Conservation (phyloP, 2,797 vertebrate species). For the Paramormyrops hopkinsi region DNA sequence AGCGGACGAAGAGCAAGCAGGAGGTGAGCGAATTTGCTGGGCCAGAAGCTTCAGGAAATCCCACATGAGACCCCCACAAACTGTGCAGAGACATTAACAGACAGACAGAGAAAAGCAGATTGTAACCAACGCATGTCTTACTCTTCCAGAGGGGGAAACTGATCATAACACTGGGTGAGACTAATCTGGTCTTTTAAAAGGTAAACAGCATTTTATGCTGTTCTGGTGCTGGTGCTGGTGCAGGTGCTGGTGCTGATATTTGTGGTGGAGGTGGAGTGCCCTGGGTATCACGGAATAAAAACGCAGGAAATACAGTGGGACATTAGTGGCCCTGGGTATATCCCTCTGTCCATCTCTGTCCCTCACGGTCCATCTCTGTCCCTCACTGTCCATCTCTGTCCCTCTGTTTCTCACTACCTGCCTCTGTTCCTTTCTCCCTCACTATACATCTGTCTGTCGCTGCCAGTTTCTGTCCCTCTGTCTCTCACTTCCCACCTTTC, state of each 20-base stretch:
- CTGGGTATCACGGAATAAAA: not conserved
- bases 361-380: not conserved
- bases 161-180: conserved; percentile 50
- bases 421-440: too few species aligned
- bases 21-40: conserved; percentile 58
- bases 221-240: not conserved
- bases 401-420: not conserved
- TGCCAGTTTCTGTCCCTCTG: not conserved
- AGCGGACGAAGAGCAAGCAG: conserved; percentile 43
- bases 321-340: not conserved
- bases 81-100: not conserved
- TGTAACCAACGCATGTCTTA: not conserved
- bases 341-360: not conserved
- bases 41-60: not conserved
- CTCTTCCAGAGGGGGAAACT: conserved; percentile 44
- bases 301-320: not conserved
- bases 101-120: not conserved
- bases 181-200: conserved; percentile 53
- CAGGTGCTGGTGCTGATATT: not conserved
- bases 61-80: not conserved
- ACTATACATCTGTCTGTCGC: too few species aligned
- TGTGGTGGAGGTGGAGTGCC: conserved; percentile 17
- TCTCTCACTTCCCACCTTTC: not conserved
- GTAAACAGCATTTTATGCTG: conserved; percentile 26
- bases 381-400: not conserved